phyloP scores from a whole-genome alignment of 2,113 vertebrate genomes.

The Martes martes region DNA sequence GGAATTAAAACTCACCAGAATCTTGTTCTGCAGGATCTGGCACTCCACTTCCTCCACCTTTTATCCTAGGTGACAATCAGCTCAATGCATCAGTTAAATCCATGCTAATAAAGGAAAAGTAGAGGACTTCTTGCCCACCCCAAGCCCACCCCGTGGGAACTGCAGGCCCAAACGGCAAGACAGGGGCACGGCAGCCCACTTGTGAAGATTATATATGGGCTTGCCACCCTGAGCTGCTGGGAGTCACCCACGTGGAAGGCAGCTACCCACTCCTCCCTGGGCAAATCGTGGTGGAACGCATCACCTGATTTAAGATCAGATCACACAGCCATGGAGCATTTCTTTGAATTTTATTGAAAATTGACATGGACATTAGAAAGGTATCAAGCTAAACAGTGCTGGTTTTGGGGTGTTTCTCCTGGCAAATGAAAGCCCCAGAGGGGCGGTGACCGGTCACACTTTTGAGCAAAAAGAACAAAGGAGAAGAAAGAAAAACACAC shows the following conservation, averaged over 20 bases:
- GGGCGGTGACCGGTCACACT: conserved; percentile 32
- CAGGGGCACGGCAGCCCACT: not conserved
- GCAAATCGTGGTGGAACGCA: not conserved
- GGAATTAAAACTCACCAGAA: conserved; percentile 37
- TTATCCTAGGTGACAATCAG: not conserved
- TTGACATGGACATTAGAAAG: conserved; percentile 79
- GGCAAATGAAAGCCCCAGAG: not conserved
- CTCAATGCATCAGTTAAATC: not conserved
- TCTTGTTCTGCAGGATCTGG: not conserved
- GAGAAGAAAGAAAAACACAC: conserved; percentile 50
- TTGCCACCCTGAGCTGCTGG: not conserved
- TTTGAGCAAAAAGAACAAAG: conserved; percentile 14
- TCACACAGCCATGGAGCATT: conserved; percentile 50
- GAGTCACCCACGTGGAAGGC: not conserved
- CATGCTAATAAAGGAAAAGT: not conserved
- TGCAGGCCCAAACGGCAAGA: not conserved
- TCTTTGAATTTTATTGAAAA: conserved; percentile 82
- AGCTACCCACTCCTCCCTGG: not conserved
- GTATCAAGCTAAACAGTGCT: conserved; percentile 69
- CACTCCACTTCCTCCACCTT: not conserved
- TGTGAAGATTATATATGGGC: not conserved
- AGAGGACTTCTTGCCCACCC: not conserved
- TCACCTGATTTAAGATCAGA: conserved; percentile 28
- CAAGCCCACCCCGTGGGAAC: not conserved
- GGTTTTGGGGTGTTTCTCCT: conserved; percentile 46